Conservation (phyloP, 2,888 invertebrate species). For the Euspilapteryx auroguttella region DNA sequence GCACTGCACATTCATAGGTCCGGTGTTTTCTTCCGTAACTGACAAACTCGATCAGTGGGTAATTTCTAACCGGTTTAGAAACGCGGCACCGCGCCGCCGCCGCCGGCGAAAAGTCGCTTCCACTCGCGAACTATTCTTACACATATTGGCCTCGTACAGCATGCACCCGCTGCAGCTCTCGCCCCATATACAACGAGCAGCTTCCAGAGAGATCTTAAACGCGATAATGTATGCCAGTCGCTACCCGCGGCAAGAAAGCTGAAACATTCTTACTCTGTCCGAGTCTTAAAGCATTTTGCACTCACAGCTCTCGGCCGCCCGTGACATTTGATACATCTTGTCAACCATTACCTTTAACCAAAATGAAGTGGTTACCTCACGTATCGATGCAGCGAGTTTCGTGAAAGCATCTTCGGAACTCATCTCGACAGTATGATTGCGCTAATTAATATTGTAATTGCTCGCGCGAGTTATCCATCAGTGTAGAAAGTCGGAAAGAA, state of each 20-base stretch:
- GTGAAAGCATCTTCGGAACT: constrained; percentile 41
- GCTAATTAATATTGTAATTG: constrained; percentile 60
- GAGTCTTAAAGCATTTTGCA: too few relatives aligned
- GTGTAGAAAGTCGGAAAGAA: constrained; percentile 57
- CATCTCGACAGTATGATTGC: constrained; percentile 43
- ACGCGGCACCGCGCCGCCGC: constrained; percentile 21
- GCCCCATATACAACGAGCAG: constrained; percentile 23
- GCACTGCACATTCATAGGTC: constrained; percentile 26
- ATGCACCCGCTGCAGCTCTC: constrained; percentile 24
- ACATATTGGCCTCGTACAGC: constrained; percentile 10
- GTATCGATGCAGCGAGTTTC: too few relatives aligned
- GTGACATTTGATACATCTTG: too few relatives aligned
- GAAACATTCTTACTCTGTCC: too few relatives aligned
- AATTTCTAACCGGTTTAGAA: constrained; percentile 62
- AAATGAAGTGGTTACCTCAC: too few relatives aligned
- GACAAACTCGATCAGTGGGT: constrained; percentile 55
- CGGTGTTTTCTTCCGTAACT: constrained; percentile 53
- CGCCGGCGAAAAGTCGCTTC: constrained; percentile 9
- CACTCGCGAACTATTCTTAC: constrained; percentile 23
- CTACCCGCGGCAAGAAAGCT: too few relatives aligned
- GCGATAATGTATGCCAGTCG: too few relatives aligned
- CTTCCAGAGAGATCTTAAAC: background rate
- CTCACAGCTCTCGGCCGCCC: too few relatives aligned
- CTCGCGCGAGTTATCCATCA: constrained; percentile 49
- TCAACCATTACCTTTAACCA: too few relatives aligned